These are phyloP conservation scores for Drosophila burlai DNA, from an alignment of 1,140 invertebrate genomes.

Conservation along the genomic window DNA sequence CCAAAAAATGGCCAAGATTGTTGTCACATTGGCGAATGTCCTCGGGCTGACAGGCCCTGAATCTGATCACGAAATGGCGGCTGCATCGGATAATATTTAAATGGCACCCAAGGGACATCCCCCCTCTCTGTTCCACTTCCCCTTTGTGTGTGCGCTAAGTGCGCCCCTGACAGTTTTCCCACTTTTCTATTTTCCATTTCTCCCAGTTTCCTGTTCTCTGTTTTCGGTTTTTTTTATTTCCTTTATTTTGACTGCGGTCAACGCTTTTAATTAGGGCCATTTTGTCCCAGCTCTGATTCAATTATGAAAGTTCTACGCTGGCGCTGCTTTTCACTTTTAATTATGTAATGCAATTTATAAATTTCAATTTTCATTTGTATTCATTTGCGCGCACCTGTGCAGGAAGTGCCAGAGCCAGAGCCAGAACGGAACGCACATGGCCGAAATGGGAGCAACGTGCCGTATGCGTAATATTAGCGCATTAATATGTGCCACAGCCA, in stretches of 20 bases:
- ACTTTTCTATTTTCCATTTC: constrained; percentile 6
- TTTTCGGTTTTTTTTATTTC: not conserved
- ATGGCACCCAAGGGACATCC: not conserved
- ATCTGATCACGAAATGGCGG: constrained; percentile 39
- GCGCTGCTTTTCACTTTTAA: constrained; percentile 31
- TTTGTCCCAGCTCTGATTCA: constrained; percentile 13
- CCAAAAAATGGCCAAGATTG: constrained; percentile 22
- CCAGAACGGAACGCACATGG: constrained; percentile 1
- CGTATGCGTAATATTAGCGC: constrained; percentile 69
- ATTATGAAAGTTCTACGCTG: not conserved
- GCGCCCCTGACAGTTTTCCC: constrained; percentile 23
- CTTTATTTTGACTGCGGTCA: constrained; percentile 15
- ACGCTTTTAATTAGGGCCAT: constrained; percentile 26
- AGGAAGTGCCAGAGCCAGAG: constrained; percentile 11
- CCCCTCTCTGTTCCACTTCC: not conserved
- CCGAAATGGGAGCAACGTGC: constrained; percentile 43
- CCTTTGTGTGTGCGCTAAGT: not conserved
- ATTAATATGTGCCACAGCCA: constrained; percentile 56
- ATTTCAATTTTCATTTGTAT: constrained; percentile 57
- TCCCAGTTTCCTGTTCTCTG: constrained; percentile 12
- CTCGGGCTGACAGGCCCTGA: constrained; percentile 19
- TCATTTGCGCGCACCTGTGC: constrained; percentile 46
- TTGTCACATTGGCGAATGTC: constrained; percentile 26
- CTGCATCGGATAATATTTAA: constrained; percentile 37
- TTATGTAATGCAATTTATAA: constrained; percentile 57